Conservation (phyloP, 2,797 vertebrate genomes). For the Epinephelus awoara region DNA sequence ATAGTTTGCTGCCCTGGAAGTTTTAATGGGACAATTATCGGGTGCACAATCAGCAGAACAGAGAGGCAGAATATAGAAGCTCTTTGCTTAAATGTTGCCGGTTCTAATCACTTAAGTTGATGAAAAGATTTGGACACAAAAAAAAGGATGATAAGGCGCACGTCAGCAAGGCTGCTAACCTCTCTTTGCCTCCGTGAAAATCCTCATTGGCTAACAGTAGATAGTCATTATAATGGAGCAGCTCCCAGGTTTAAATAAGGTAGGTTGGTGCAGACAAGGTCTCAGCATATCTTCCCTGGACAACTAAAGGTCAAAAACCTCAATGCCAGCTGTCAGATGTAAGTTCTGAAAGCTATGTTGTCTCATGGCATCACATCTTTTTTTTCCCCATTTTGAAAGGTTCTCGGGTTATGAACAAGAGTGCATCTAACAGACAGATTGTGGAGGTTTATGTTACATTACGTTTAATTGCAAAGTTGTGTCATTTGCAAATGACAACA, state of each 20-base stretch:
- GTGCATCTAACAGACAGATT: neutral
- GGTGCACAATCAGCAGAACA: slow-evolving; percentile 61
- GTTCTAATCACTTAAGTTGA: slow-evolving; percentile 55
- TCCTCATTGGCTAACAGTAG: neutral
- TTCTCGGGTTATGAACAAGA: neutral
- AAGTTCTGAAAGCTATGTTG: neutral
- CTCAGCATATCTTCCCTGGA: neutral
- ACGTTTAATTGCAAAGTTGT: slow-evolving; percentile 46
- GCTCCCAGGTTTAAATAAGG: neutral
- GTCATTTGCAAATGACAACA: slow-evolving; percentile 67
- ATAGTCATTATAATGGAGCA: slow-evolving; percentile 26
- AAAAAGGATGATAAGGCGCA: slow-evolving; percentile 38
- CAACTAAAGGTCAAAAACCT: slow-evolving; percentile 16
- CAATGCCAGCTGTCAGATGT: slow-evolving; percentile 22
- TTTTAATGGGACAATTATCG: slow-evolving; percentile 66
- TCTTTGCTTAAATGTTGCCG: slow-evolving; percentile 39
- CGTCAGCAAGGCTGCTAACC: slow-evolving; percentile 33
- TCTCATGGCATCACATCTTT: neutral
- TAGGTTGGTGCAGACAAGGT: neutral
- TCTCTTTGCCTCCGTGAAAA: slow-evolving; percentile 20
- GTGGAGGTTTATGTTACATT: slow-evolving; percentile 29
- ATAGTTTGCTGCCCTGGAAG: slow-evolving; percentile 43
- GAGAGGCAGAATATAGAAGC: slow-evolving; percentile 19
- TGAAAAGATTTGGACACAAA: slow-evolving; percentile 49
- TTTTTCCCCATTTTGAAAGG: neutral